Percentiles rank a stretch among this genome's conserved stretches.
Conservation (phyloP, 2,797 vertebrate species). For the Bradypodion ventrale region DNA sequence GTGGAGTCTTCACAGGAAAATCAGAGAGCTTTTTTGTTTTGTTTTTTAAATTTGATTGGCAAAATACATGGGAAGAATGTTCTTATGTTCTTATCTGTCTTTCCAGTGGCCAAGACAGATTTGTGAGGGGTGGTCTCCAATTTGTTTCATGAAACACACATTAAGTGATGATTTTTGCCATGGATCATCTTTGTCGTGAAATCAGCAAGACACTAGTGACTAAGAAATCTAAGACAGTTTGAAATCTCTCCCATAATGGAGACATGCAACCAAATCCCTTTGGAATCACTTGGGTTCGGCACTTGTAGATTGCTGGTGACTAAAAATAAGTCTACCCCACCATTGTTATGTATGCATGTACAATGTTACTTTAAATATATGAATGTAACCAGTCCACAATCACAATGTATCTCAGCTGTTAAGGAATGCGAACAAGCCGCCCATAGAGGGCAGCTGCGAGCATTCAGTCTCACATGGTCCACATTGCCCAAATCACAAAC, state of each 20-base stretch:
- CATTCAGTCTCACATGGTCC: too few relatives aligned
- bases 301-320: background rate
- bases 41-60: background rate
- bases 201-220: background rate
- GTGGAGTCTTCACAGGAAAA: conserved; percentile 7
- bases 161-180: background rate
- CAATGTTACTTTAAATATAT: too few relatives aligned
- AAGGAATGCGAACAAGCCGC: too few relatives aligned
- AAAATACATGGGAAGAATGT: background rate
- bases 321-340: background rate
- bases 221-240: background rate
- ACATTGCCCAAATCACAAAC: too few relatives aligned
- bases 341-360: too few relatives aligned
- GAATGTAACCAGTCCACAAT: too few relatives aligned
- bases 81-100: background rate
- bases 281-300: background rate
- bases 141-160: background rate
- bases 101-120: background rate
- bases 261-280: background rate
- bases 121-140: background rate
- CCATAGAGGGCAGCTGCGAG: too few relatives aligned
- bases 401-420: too few relatives aligned
- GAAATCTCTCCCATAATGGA: background rate
- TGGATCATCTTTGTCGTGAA: background rate
- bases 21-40: background rate